Evolutionary conservation across 1,140 invertebrate species (phyloP), one percentile per base, ranked within the genome.

Genomic region (Diorhabda sublineata): DNA sequence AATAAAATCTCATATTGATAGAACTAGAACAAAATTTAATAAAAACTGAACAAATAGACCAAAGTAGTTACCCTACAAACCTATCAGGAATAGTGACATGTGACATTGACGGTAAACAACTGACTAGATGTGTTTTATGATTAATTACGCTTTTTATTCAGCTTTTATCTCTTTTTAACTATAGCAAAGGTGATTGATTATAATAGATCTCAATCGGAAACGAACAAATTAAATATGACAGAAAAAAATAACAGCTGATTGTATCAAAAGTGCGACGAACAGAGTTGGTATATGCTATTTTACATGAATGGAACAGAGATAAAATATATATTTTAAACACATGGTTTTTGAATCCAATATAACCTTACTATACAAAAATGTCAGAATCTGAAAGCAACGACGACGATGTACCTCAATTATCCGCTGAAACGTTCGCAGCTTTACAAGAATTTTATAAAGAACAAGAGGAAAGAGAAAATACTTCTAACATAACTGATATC

Each of bases 391-490:
- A n/a, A 6, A n/a, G n/a, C 11, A 45, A 60, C 2, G 76, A 77
- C 6, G 90, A 92, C 70, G 91, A 94, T 73, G 76, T 85, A 2
- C 86, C 88, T 3, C 79, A 84, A 70, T 82, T 96, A 8, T 91
- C 91, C 8, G 83, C 87, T 2, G 87, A 90, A 72, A 90, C 94
- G 5, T 84, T 95, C 71, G 85, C 86, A 64, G 91, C 91, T 9
- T 81, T 97, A 2, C 86, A 93, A 75, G 90, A 96, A 80, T 96
- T 96, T 83, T 90, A 93, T 69, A 74, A 80, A 41, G 93, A 96
- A 78, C 88, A 90, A 88, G 78, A 82, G 85, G 68, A 84, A 88
- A 77, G 84, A 73, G 69, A 61, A 83, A 45, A 75, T 85, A 61
- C 58, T 45, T n/a, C 69, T 11, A 61, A 70, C 82, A 26, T 71